These are phyloP conservation scores for Volucella inflata DNA, from an alignment of 2,888 invertebrate species.

Conservation along the genomic window DNA sequence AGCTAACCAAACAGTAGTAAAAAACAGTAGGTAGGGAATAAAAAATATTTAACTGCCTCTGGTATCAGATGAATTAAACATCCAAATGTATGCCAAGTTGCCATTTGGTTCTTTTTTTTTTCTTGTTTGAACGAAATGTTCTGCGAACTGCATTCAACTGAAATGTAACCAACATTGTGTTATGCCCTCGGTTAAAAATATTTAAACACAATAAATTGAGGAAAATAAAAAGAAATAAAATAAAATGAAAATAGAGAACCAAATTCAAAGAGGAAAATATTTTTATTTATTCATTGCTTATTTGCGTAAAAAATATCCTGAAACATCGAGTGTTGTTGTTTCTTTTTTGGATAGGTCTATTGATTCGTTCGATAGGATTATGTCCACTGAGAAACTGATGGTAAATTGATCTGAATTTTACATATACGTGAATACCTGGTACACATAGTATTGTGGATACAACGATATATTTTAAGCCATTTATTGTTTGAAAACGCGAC, in stretches of 20 bases:
- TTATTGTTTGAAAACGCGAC: no score
- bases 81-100: conserved; percentile 29
- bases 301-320: conserved; percentile 15
- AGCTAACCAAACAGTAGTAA: conserved; percentile 26
- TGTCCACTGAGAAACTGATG: no score
- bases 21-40: conserved; percentile 31
- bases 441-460: no score
- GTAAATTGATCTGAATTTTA: no score
- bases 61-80: conserved; percentile 61
- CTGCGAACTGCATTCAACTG: conserved; percentile 38
- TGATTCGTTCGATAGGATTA: no score
- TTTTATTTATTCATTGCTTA: conserved; percentile 28
- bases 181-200: conserved; percentile 52
- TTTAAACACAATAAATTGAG: conserved; percentile 55
- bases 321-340: conserved; percentile 21
- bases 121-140: neutral
- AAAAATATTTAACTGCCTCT: conserved; percentile 60
- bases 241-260: no score
- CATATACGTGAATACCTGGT: no score
- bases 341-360: no score
- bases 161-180: conserved; percentile 60
- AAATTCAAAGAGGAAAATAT: conserved; percentile 16
- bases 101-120: no score
- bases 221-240: conserved; percentile 47
- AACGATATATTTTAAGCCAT: no score